These are phyloP conservation scores for Cathartes aura DNA, from an alignment of 2,113 vertebrate genomes.

Conservation along the genomic window DNA sequence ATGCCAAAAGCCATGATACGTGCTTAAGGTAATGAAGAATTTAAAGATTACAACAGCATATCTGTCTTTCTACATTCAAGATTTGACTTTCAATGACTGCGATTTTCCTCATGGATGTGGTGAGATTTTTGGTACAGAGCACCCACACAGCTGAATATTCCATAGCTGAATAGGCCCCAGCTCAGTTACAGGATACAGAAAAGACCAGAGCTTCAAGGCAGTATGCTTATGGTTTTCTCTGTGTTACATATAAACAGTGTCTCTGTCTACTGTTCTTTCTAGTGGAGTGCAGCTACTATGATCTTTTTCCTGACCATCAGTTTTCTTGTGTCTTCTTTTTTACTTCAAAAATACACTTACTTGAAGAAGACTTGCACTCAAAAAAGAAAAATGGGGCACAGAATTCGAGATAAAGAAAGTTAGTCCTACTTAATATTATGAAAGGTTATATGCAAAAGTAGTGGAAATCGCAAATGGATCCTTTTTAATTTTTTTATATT, in stretches of 20 bases:
- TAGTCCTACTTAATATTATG: background rate
- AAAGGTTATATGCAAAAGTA: background rate
- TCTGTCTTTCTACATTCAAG: background rate
- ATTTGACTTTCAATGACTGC: background rate
- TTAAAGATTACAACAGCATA: background rate
- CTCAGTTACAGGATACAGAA: background rate
- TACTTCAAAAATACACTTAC: background rate
- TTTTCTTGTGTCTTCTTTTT: background rate
- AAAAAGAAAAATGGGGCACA: background rate
- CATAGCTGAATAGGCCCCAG: background rate
- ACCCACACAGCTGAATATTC: background rate
- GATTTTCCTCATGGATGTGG: background rate
- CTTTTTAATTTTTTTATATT: background rate
- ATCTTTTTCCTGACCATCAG: background rate
- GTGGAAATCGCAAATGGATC: background rate
- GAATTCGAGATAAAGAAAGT: background rate
- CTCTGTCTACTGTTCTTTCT: background rate
- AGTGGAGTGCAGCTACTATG: background rate
- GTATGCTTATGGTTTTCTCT: background rate
- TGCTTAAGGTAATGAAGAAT: background rate
- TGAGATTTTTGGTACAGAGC: background rate
- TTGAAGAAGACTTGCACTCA: background rate
- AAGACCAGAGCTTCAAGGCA: background rate
- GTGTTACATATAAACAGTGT: background rate
- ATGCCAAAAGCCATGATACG: background rate